Conservation (phyloP, 2,797 vertebrate species). For the Muscicapa striata region DNA sequence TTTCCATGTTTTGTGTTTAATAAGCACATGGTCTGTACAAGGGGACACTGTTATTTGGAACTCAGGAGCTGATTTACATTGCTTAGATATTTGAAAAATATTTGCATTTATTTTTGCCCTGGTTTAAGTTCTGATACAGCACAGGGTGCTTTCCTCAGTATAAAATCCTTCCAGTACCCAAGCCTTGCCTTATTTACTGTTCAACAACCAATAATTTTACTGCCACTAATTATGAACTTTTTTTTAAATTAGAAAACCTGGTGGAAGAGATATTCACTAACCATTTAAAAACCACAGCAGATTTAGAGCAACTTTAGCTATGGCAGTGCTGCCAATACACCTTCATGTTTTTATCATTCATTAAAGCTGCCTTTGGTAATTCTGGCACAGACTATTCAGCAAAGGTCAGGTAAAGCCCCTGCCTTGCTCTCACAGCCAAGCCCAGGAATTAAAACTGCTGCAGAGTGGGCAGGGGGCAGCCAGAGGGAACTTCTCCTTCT, state of each 20-base stretch:
- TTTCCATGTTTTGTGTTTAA: neutral
- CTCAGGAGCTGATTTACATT: neutral
- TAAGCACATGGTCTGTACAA: neutral
- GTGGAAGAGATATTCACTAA: neutral
- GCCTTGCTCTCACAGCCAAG: neutral
- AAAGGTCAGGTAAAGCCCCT: neutral
- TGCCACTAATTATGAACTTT: neutral
- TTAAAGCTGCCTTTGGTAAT: neutral
- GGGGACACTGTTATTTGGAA: neutral
- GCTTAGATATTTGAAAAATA: neutral
- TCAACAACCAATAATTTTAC: neutral
- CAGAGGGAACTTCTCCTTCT: rapidly evolving
- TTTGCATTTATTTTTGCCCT: neutral
- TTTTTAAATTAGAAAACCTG: neutral
- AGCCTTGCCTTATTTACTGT: neutral
- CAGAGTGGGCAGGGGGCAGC: neutral
- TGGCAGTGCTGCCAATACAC: neutral
- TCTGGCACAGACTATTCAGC: neutral
- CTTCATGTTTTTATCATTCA: neutral
- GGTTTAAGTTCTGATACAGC: neutral
- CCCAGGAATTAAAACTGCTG: neutral
- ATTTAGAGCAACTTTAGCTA: neutral
- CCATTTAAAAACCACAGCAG: neutral
- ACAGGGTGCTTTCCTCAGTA: neutral
- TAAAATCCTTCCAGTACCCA: neutral